These are phyloP conservation scores for Galerucella calmariensis DNA, from an alignment of 2,888 invertebrate species.

Conservation along the genomic window DNA sequence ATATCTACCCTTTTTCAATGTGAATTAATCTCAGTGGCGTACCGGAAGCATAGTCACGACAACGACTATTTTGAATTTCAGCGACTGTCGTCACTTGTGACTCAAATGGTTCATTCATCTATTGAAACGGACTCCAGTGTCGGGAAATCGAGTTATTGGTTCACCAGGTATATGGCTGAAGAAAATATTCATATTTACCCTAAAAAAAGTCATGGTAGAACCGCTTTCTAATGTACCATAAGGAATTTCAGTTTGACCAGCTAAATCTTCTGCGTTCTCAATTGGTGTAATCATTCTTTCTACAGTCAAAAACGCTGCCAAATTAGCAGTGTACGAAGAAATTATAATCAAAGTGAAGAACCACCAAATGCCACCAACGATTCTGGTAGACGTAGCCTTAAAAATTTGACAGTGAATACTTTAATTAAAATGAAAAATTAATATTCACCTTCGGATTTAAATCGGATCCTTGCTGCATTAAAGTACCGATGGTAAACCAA, in stretches of 20 bases:
- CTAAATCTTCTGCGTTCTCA: conserved; percentile 86
- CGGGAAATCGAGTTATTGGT: too few species aligned
- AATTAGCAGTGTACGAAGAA: conserved; percentile 90
- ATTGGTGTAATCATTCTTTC: conserved; percentile 90
- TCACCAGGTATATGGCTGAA: too few species aligned
- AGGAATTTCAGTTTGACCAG: conserved; percentile 81
- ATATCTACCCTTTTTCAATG: too few species aligned
- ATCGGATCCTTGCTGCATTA: conserved; percentile 88
- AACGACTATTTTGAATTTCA: too few species aligned
- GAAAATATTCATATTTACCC: conserved; percentile 66
- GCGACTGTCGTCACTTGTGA: too few species aligned
- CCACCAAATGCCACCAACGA: conserved; percentile 92
- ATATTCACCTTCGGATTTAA: conserved; percentile 77
- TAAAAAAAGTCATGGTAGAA: conserved; percentile 90
- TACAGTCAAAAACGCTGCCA: conserved; percentile 91
- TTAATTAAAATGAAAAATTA: background rate
- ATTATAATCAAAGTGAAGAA: conserved; percentile 92
- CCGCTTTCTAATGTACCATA: conserved; percentile 88
- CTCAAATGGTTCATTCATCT: too few species aligned
- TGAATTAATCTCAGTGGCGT: too few species aligned
- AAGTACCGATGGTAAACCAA: conserved; percentile 90
- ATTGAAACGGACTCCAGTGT: too few species aligned
- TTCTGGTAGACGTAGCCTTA: conserved; percentile 78
- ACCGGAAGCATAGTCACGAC: too few species aligned
- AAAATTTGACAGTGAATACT: conserved; percentile 32